Evolutionary conservation across 2,113 vertebrate genomes (phyloP), one percentile per base, ranked within the genome.

Genomic region (Phalacrocorax brasilianus): DNA sequence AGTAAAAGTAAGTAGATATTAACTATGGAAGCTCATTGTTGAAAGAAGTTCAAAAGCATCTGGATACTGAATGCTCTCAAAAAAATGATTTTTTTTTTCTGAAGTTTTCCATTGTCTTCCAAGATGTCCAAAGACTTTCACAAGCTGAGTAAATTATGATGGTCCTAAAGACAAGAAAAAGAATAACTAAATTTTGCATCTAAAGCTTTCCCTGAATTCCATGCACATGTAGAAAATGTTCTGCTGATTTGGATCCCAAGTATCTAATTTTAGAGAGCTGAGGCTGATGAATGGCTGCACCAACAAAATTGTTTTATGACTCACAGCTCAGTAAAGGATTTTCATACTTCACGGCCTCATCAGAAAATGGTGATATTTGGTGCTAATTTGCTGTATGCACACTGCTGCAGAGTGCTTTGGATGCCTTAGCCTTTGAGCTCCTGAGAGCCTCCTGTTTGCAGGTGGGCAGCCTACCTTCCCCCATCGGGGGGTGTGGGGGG

Each of bases 211-310:
- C 27, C 44, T 75, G 47, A 83, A 62, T 89, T 93, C 53, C 53
- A 14, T 40, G 23, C 42, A 66, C 19, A 30, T 45, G 49, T 45
- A 35, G 65, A 89, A 84, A 89, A 76, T 58, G 7, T 50, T 88
- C 88, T 88, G 84, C 73, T 93, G 70, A 87, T 72, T 85, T 93
- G 56, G 19, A 73, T 49, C 21, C 33, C 26, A 76, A 90, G 71
- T 49, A 79, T 44, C 74, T 93, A 96, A 90, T 90, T 97, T 94
- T 89, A 91, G 93, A 93, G 40, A 55, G 40, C 66, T 9, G 21
- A 87, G 24, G 16, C 52, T 93, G 91, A 82, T 89, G 62, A 97
- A 91, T 58, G 74, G 63, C 56, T 73, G 59, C 47, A 61, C 49
- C 27, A 33, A 82, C 40, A 82, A 78, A 95, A 82, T 33, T 40